A percentile compares a stretch with the other conserved stretches of the same genome.
phyloP scores from a whole-genome alignment of 1,140 invertebrate species.

The Fopius arisanus region DNA sequence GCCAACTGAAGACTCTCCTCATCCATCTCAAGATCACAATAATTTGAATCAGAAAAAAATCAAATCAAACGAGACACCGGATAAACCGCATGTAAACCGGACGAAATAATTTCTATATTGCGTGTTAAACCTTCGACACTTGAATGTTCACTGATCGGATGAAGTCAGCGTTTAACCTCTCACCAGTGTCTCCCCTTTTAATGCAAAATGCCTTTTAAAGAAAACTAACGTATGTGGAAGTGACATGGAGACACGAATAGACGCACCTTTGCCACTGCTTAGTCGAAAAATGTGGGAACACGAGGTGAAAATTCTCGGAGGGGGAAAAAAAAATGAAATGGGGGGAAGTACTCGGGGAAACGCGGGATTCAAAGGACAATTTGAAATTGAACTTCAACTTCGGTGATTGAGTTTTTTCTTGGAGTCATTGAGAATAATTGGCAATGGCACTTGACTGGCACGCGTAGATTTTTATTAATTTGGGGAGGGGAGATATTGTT shows the following conservation, averaged over 20 bases:
- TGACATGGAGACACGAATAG: slow-evolving; percentile 8
- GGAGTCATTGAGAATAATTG: not conserved
- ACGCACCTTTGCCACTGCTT: slow-evolving; percentile 22
- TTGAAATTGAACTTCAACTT: not conserved
- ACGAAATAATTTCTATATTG: not conserved
- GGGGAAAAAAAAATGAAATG: not conserved
- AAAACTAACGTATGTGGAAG: not conserved
- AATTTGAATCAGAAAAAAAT: not conserved
- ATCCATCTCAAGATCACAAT: slow-evolving; percentile 64
- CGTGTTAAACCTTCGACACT: not conserved
- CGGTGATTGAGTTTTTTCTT: not conserved
- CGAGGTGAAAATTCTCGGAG: not conserved
- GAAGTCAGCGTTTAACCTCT: not conserved
- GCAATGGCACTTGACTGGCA: not conserved
- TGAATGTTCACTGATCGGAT: not conserved
- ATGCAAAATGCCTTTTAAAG: no score
- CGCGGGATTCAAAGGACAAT: not conserved
- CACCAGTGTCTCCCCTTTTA: no score
- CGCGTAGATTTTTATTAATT: not conserved
- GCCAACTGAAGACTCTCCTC: slow-evolving; percentile 74
- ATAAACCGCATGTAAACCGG: not conserved
- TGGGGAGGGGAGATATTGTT: not conserved
- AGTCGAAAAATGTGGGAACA: slow-evolving; percentile 2
- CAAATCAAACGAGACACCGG: not conserved
- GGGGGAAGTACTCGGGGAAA: not conserved